A percentile compares a stretch with the other conserved stretches of the same genome.
These are phyloP conservation scores for Kryptopterus vitreolus DNA, from an alignment of 2,797 vertebrate species.

Conservation along the genomic window DNA sequence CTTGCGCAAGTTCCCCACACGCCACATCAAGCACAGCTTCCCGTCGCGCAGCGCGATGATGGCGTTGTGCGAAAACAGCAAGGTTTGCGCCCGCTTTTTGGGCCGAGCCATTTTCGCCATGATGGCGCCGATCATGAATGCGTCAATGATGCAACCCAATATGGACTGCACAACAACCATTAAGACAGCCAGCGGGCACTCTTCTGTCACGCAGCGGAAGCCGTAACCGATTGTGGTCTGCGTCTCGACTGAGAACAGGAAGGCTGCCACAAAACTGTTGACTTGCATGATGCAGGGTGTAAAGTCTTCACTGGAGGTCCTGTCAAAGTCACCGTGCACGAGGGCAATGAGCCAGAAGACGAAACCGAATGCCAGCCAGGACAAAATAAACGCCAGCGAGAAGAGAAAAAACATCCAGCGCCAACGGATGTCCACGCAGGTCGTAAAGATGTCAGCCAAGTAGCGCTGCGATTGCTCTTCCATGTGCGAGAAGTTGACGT, in stretches of 20 bases:
- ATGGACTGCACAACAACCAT: constrained; percentile 97
- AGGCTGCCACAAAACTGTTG: constrained; percentile 89
- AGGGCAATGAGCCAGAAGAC: constrained; percentile 90
- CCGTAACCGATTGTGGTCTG: constrained; percentile 96
- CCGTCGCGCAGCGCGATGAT: constrained; percentile 89
- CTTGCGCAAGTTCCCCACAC: constrained; percentile 92
- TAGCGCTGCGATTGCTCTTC: constrained; percentile 93
- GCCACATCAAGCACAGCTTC: constrained; percentile 93
- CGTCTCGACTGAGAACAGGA: constrained; percentile 94
- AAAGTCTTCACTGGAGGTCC: constrained; percentile 58
- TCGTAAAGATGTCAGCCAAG: constrained; percentile 96
- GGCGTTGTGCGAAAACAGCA: constrained; percentile 90
- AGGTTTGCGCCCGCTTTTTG: constrained; percentile 91
- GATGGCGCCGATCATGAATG: constrained; percentile 97
- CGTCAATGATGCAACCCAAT: constrained; percentile 93
- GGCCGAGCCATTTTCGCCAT: constrained; percentile 98
- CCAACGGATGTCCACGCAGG: constrained; percentile 95
- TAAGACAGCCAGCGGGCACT: constrained; percentile 89
- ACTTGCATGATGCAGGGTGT: constrained; percentile 90
- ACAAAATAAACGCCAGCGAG: constrained; percentile 86
- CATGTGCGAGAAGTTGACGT: constrained; percentile 93
- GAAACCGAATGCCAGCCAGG: constrained; percentile 90
- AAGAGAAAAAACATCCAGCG: constrained; percentile 94
- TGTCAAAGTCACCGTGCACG: constrained; percentile 88
- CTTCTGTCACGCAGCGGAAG: constrained; percentile 91